phyloP scores from a whole-genome alignment of 2,888 invertebrate genomes.

The Acleris laterana region DNA sequence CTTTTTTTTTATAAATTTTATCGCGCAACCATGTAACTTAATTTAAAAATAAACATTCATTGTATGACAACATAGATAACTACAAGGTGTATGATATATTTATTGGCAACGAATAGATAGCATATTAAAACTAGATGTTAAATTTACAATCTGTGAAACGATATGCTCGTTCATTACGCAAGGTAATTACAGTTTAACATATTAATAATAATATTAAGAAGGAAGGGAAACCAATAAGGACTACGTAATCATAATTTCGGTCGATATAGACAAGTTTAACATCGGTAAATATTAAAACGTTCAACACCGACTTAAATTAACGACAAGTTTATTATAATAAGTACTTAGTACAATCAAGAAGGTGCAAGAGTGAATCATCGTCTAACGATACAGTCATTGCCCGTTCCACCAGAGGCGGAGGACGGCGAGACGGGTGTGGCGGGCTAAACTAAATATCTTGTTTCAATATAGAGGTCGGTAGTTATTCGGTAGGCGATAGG shows the following conservation, averaged over 20 bases:
- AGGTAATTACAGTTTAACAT: neutral
- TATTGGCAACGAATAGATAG: conserved; percentile 32
- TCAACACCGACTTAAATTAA: conserved; percentile 26
- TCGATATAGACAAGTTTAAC: conserved; percentile 14
- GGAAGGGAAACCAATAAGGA: conserved; percentile 1
- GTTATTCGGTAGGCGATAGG: neutral
- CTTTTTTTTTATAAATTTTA: too few species aligned
- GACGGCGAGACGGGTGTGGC: too few species aligned
- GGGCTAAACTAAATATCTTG: too few species aligned
- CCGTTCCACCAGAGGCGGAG: too few species aligned
- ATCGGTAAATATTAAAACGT: conserved; percentile 20
- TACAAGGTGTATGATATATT: neutral
- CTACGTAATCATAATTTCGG: conserved; percentile 6
- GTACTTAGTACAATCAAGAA: conserved; percentile 2
- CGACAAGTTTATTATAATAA: conserved; percentile 12
- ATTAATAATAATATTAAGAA: conserved; percentile 1
- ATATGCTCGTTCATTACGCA: conserved; percentile 47
- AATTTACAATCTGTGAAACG: conserved; percentile 35
- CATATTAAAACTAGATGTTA: conserved; percentile 43
- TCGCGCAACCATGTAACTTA: too few species aligned
- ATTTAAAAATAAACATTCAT: too few species aligned
- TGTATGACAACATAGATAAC: neutral
- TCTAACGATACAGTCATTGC: too few species aligned
- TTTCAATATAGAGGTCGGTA: too few species aligned
- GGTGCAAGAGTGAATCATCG: conserved; percentile 1